Evolutionary conservation across 1,140 invertebrate genomes (phyloP).

Genomic region (Dufourea novaeangliae): DNA sequence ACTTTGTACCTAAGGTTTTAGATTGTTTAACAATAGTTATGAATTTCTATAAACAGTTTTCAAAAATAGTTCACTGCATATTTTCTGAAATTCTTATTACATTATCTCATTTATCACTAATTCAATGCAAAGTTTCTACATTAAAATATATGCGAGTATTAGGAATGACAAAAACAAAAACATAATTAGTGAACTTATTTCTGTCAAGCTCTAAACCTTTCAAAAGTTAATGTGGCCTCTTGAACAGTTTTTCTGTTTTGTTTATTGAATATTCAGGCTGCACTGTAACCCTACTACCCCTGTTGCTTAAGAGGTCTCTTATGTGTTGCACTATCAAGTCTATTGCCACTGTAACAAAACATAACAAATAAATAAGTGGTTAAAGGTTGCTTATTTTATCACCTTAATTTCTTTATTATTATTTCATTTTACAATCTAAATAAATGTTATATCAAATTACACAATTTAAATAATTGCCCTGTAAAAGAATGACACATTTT

Average conservation of each 20-base stretch:
- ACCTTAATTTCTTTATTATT: slow-evolving; percentile 51
- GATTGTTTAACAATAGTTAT: background rate
- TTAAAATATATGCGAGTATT: slow-evolving; percentile 38
- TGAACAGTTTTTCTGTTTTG: slow-evolving; percentile 68
- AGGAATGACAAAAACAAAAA: slow-evolving; percentile 34
- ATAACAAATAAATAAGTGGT: slow-evolving; percentile 30
- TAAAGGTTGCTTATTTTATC: slow-evolving; percentile 12
- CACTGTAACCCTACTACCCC: slow-evolving; percentile 74
- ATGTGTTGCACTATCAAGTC: slow-evolving; percentile 97
- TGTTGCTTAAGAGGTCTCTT: slow-evolving; percentile 88
- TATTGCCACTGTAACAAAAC: slow-evolving; percentile 90
- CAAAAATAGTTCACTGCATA: background rate
- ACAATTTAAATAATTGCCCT: slow-evolving; percentile 30
- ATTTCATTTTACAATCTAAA: slow-evolving; percentile 43
- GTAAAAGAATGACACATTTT: slow-evolving; percentile 3
- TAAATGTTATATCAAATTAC: slow-evolving; percentile 53
- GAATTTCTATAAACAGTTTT: slow-evolving; percentile 10
- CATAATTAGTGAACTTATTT: slow-evolving; percentile 18
- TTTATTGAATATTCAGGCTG: slow-evolving; percentile 74
- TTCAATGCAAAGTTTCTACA: slow-evolving; percentile 1
- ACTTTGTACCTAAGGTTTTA: slow-evolving; percentile 3
- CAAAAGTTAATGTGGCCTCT: slow-evolving; percentile 76
- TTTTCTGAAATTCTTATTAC: background rate
- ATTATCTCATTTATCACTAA: slow-evolving; percentile 25
- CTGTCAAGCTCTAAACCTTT: slow-evolving; percentile 13